Conservation (phyloP, 2,888 invertebrate species). For the Hydrotaea diabolus region DNA sequence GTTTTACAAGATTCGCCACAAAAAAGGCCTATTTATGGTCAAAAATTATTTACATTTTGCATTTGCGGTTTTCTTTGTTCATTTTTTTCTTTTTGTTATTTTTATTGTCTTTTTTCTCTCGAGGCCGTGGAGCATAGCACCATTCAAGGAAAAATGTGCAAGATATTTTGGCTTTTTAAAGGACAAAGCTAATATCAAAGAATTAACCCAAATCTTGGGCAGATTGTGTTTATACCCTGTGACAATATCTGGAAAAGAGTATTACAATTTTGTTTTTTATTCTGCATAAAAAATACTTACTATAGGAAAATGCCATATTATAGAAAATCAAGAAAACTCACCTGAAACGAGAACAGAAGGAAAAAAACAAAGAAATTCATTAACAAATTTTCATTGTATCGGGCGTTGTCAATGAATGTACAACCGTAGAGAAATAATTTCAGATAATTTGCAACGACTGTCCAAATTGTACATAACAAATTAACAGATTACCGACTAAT, state of each 20-base stretch:
- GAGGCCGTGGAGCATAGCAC: no score
- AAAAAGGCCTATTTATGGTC: slow-evolving; percentile 1
- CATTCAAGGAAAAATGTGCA: no score
- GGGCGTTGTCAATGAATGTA: slow-evolving; percentile 1
- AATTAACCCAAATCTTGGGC: background rate
- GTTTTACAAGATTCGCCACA: background rate
- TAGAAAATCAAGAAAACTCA: slow-evolving; percentile 39
- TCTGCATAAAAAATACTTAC: background rate
- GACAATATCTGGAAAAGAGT: no score
- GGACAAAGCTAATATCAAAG: background rate
- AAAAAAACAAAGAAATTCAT: slow-evolving; percentile 31
- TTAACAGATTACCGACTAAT: background rate
- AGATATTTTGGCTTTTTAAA: background rate
- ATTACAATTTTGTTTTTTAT: no score
- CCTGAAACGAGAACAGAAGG: slow-evolving; percentile 51
- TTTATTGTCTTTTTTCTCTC: background rate
- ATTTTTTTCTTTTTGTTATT: background rate
- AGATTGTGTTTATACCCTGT: background rate
- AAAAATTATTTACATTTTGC: background rate
- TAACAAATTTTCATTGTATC: slow-evolving; percentile 33
- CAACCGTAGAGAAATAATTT: slow-evolving; percentile 12
- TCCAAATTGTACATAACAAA: background rate
- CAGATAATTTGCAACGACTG: background rate
- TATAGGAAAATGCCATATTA: background rate
- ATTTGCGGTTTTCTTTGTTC: background rate